Base-by-base conservation (phyloP, 1,140 invertebrate species). In the Atta texana region DNA sequence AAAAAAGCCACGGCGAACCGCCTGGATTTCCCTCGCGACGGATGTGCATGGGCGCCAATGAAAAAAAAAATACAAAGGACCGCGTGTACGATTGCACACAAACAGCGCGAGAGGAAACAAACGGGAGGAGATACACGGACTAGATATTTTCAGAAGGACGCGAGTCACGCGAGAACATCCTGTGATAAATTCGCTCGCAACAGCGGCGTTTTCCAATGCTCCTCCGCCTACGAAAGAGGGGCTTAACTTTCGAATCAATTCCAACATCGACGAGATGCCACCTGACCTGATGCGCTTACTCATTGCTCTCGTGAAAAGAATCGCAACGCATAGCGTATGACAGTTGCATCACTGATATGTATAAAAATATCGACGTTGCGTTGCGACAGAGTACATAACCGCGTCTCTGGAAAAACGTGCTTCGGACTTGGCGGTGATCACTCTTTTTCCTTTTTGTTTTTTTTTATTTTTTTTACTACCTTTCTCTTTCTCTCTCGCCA, bases 181-280 rank as follows among this genome's bases (percentile, higher is more conserved):
- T 57, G 69, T 63, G 87, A 88, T 88, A 74, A 88, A 88, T 85
- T 88, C 57, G 64, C 87, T 39, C 49, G 39, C 61, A 74, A n/a
- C 18, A 24, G 76, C 44, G 39, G 39, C 61, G 76, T 10, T 77
- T 72, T 68, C 76, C 75, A 28, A 55, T 74, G 49, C 44, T 49
- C 49, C 14, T 16, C 12, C 78, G 49, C 39, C 10, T 44, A 51
- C 24, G 24, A 16, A 2, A 14, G 34, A 51, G 24, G 59, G n/a
- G 44, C 75, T 86, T 78, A 86, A 66, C 74, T 86, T 69, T 55
- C 82, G 68, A 89, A 86, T 89, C 88, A 86, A 88, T 89, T 86
- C 57, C 87, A 53, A 34, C 77, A 51, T 63, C 72, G 72, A 64
- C 72, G 49, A 34, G 49, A 31, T 63, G 44, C 71, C 78, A 64